Evolutionary conservation across 2,113 vertebrate species (phyloP), one percentile per base, ranked within the genome.

Genomic region (Ailuropoda melanoleuca): DNA sequence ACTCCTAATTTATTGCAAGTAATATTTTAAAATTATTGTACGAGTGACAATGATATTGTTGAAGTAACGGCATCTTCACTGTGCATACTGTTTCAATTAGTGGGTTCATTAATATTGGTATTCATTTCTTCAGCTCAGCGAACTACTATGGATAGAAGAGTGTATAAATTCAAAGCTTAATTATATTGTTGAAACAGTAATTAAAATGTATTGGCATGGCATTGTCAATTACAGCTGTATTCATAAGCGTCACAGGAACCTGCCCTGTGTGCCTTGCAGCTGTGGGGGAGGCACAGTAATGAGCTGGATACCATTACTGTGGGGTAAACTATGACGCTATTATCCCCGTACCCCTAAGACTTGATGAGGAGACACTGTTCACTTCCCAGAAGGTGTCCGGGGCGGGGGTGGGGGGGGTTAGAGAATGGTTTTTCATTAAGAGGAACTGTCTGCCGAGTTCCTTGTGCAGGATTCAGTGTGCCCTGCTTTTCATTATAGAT

Each of bases 141-240:
- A 97, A 98, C 87, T 29, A 21, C 94, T 95, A 92, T 18, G 46
- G 97, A 98, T 96, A 10, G 96, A 97, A 95, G 96, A 15, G 37
- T 97, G 95, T 95, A 97, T 98, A 98, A 98, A 98, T 98, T 91
- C 96, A 97, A 70, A 89, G 90, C 88, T 97, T 98, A 98, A 98
- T 98, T 98, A 98, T 97, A 98, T 95, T 97, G 98, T 97, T 96
- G 95, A 98, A 98, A 81, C 90, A 93, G 98, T 98, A 98, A 98
- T 98, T 98, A 98, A 98, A 96, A 98, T 95, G 97, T 97, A 98
- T 98, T 94, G 98, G 97, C 97, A 87, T 97, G 97, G 93, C 94
- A 97, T 8, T 98, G 98, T 93, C 98, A 98, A 97, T 98, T 98
- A 98, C 96, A 98, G 92, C 97, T 96, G 90, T 97, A 97, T 97